phyloP scores from a whole-genome alignment of 1,140 invertebrate species.

The Odontomachus brunneus region DNA sequence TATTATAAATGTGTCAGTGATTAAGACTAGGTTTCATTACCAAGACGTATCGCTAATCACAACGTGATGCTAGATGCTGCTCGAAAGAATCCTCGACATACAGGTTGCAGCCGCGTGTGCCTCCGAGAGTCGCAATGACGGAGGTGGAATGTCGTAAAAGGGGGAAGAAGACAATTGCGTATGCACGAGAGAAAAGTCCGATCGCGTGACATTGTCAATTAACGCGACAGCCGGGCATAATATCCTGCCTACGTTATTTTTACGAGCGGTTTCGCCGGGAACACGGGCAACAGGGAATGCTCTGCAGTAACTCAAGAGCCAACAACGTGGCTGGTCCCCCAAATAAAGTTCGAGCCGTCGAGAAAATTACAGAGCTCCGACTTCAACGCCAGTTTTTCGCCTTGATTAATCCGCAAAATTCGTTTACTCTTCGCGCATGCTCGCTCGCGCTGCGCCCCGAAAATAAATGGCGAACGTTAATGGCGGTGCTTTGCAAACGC shows the following conservation, averaged over 20 bases:
- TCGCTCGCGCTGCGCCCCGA: constrained; percentile 20
- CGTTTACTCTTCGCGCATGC: background rate
- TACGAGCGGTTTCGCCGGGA: background rate
- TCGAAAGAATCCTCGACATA: constrained; percentile 3
- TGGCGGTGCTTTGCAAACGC: constrained; percentile 30
- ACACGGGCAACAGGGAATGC: background rate
- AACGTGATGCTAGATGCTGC: constrained; percentile 1
- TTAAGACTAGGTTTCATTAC: too few relatives aligned
- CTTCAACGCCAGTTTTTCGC: constrained; percentile 39
- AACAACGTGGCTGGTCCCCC: constrained; percentile 19
- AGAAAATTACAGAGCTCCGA: constrained; percentile 25
- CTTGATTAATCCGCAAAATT: constrained; percentile 44
- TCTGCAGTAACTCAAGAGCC: background rate
- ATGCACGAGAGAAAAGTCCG: background rate
- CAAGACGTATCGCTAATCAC: constrained; percentile 27
- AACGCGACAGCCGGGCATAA: background rate
- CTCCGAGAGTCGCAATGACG: background rate
- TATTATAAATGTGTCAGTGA: too few relatives aligned
- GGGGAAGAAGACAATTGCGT: background rate
- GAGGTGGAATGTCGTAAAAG: background rate
- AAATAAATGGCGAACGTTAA: constrained; percentile 47
- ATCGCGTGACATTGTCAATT: background rate
- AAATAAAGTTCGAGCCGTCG: constrained; percentile 23
- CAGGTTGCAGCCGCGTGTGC: background rate
- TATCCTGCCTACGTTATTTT: background rate